Percentiles rank a stretch among this genome's conserved stretches.
Conservation (phyloP, 1,140 invertebrate genomes). For the Agrilus planipennis region DNA sequence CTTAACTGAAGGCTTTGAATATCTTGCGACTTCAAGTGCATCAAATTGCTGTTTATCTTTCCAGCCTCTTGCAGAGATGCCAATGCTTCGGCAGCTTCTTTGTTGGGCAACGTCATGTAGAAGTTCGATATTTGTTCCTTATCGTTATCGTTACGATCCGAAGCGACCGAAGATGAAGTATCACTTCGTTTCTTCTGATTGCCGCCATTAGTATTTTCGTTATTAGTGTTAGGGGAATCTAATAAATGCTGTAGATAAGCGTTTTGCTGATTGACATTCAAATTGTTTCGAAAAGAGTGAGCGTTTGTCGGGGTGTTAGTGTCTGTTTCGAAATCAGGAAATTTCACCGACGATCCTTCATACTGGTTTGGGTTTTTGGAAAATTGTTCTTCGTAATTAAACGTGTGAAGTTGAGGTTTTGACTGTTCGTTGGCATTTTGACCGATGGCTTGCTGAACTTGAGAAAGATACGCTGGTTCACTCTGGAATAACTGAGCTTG, state of each 20-base stretch:
- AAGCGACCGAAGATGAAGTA: too few relatives aligned
- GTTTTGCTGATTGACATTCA: too few relatives aligned
- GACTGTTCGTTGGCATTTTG: not conserved
- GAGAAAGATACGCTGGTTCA: conserved; percentile 2
- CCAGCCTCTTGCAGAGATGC: conserved; percentile 40
- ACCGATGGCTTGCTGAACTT: conserved; percentile 5
- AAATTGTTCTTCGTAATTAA: conserved; percentile 37
- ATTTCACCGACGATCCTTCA: too few relatives aligned
- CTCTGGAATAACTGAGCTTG: conserved; percentile 11
- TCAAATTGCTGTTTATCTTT: conserved; percentile 28
- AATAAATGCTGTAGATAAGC: conserved; percentile 24
- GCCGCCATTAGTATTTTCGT: conserved; percentile 13
- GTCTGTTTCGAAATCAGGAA: too few relatives aligned
- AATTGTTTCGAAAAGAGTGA: too few relatives aligned
- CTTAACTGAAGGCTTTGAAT: conserved; percentile 8
- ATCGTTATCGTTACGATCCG: too few relatives aligned
- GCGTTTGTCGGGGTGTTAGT: too few relatives aligned
- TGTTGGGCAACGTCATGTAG: conserved; percentile 39
- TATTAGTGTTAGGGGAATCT: conserved; percentile 13
- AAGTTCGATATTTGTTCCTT: too few relatives aligned
- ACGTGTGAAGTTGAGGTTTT: conserved; percentile 35
- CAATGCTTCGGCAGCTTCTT: conserved; percentile 40
- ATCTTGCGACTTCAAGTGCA: conserved; percentile 15
- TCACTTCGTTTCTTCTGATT: too few relatives aligned
- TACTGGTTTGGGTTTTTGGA: too few relatives aligned